Base-by-base conservation (phyloP, 2,113 vertebrate genomes). In the Poecilia latipinna region DNA sequence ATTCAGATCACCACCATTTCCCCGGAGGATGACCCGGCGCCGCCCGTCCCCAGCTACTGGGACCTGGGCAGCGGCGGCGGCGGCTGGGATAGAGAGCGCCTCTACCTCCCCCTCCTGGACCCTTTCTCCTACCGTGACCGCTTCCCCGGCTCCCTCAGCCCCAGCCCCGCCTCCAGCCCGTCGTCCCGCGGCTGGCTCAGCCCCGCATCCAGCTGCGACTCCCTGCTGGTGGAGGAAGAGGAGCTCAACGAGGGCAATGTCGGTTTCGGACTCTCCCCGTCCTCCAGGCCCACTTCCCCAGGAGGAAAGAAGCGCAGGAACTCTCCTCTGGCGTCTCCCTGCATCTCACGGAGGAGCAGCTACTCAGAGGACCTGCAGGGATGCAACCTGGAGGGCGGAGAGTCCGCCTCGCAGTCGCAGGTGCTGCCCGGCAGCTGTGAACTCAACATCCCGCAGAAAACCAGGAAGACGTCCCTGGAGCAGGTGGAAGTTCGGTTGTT, bases 1-100 rank as follows among this genome's bases (percentile, higher is more conserved):
- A 98, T 98, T 85, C 97, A 97, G 89, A 98, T 98, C 80, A 98
- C 97, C 77, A 97, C 96, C 82, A 97, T 97, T 87, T 97, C 97
- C 2, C 96, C 96, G 0, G 93, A 95, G 4, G 92, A 95, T 28
- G 94, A 96, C 54, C 90, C 90, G 0, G 78, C 89, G 1, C 77
- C 89, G 4, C 65, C 82, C 0, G 83, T 92, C 4, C 85, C 92
- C 32, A 89, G 66, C 64, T 94, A 92, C 86, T 95, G 95, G 91
- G 93, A 94, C 72, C 92, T 93, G 89, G 93, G 95, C 1, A 90
- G 94, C 7, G 81, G 29, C 29, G 35, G 94, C 1, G 93, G 95
- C 1, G 94, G 95, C 42, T 95, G 94, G 94, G 94, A 95, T 81
- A 77, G 93, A 15, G 97, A 98, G 79, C 94, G 94, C 2, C 93